Conservation (phyloP, 2,113 vertebrate species). For the Pseudopodoces humilis region DNA sequence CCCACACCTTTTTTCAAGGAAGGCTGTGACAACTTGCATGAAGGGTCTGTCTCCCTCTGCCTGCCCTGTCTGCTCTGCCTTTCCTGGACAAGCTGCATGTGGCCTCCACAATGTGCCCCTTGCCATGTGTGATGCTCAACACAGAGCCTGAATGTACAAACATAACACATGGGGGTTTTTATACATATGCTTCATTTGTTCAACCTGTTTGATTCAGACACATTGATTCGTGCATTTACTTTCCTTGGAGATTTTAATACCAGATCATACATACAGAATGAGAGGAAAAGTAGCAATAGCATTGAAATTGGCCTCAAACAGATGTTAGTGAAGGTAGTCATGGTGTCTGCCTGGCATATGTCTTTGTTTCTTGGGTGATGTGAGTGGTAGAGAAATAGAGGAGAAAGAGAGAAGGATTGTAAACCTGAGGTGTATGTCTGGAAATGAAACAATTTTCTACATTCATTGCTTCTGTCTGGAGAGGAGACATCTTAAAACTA, state of each 20-base stretch:
- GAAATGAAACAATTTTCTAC: constrained; percentile 2
- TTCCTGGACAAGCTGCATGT: neutral
- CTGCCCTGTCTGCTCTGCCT: neutral
- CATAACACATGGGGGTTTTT: rapidly evolving
- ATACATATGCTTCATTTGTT: neutral
- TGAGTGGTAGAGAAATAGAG: neutral
- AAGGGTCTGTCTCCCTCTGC: neutral
- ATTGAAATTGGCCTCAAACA: constrained; percentile 10
- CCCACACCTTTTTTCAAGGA: neutral
- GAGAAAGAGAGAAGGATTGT: neutral
- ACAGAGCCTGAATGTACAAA: neutral
- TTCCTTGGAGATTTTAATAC: constrained; percentile 26
- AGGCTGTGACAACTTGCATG: rapidly evolving
- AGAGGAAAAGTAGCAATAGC: neutral
- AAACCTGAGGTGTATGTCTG: neutral
- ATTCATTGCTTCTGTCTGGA: neutral
- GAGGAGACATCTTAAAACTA: neutral
- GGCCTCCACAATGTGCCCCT: neutral
- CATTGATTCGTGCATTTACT: constrained; percentile 22
- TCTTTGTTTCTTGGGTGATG: constrained; percentile 1
- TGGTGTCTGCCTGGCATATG: neutral
- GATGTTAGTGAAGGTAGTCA: constrained; percentile 1
- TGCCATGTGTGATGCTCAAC: rapidly evolving
- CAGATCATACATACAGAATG: constrained; percentile 31
- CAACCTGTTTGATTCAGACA: neutral